Conservation (phyloP, 2,113 vertebrate genomes). For the Ciconia maguari region DNA sequence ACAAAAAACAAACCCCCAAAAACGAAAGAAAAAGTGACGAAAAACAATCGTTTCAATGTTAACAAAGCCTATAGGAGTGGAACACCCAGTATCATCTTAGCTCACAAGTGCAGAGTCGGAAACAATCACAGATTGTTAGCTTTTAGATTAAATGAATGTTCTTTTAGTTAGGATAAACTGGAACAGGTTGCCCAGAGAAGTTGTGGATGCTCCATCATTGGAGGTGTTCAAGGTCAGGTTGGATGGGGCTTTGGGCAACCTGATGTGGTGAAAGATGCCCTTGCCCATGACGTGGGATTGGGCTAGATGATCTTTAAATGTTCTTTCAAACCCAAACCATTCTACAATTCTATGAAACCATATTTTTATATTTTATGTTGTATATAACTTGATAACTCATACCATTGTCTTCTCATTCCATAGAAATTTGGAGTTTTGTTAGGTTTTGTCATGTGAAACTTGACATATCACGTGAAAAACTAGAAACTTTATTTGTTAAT, state of each 20-base stretch:
- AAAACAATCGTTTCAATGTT: neutral
- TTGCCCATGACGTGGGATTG: too few species aligned
- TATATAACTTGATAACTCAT: neutral
- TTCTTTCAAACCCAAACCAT: neutral
- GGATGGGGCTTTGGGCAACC: neutral
- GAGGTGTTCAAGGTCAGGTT: neutral
- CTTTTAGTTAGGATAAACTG: neutral
- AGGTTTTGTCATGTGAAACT: neutral
- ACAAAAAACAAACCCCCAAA: neutral
- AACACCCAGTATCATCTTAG: neutral
- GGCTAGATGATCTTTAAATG: neutral
- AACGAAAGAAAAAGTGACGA: neutral
- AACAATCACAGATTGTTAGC: neutral
- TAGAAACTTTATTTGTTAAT: neutral
- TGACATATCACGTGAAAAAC: neutral
- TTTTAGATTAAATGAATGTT: neutral
- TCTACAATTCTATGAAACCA: neutral
- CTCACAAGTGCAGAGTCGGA: neutral
- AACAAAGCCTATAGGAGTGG: neutral
- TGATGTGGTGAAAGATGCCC: neutral
- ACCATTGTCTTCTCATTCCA: neutral
- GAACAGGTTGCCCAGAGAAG: neutral
- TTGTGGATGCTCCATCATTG: neutral
- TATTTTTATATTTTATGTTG: neutral
- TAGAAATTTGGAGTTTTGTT: neutral